Evolutionary conservation across 1,140 invertebrate species (phyloP), one percentile per base, ranked within the genome.

Genomic region (Maniola jurtina): DNA sequence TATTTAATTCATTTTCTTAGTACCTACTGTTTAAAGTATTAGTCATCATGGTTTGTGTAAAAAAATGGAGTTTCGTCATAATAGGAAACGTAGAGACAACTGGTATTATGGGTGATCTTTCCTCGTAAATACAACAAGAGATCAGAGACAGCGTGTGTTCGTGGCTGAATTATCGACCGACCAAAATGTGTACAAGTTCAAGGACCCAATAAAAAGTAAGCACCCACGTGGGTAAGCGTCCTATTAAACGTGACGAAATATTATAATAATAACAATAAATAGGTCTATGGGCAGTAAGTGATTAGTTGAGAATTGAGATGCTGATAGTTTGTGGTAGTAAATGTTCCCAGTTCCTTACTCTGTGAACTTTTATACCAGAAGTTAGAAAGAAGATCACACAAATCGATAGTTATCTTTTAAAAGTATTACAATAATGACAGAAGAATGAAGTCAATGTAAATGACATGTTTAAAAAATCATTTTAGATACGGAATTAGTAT

Each of bases 161-260:
- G 54, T 33, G 54, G 54, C 54, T 55, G 77, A 80, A 84, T 81
- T 85, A 87, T 87, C 84, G 86, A 86, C 80, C 84, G 80, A 74
- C 82, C 72, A 80, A 87, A 84, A 79, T 80, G 77, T 82, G 68
- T 72, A 71, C 79, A 89, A 83, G 86, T 89, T 87, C 86, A 87
- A 85, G 86, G 84, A 74, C 83, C 76, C 78, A 82, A 84, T 84
- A 83, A 86, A 86, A 88, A 63, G 15, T 64, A 68, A 79, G 77
- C 83, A 77, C 75, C 77, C 82, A 82, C 80, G 78, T 82, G 75
- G 77, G 64, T 62, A 55, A 45, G 59, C 64, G 58, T 56, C 34
- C 64, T 16, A 66, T 66, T 66, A 66, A 66, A 66, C 64, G 64
- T 66, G 64, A 66, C 54, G 54, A 55, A 33, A 55, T 55, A 55